Evolutionary conservation across 2,888 invertebrate species (phyloP).

Genomic region (Adelognathus sp.): DNA sequence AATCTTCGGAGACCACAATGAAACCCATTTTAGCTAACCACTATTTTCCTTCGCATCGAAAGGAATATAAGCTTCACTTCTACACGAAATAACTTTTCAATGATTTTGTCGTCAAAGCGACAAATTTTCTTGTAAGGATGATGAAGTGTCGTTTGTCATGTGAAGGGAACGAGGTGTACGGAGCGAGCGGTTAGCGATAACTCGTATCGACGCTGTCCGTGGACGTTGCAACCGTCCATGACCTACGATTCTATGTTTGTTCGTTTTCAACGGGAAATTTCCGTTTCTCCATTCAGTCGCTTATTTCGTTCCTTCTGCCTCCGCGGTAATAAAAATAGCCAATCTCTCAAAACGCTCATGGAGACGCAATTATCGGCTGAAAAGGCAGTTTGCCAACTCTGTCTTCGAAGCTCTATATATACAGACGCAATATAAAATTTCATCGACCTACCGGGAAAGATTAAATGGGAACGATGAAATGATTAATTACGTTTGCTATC

Average conservation of each 20-base stretch:
- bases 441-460: background rate
- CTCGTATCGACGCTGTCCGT: background rate
- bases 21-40: too few species aligned
- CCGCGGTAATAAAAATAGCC: background rate
- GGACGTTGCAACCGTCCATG: background rate
- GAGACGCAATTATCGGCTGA: background rate
- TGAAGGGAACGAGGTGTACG: too few species aligned
- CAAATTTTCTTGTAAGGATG: too few species aligned
- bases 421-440: background rate
- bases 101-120: too few species aligned
- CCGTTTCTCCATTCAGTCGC: background rate
- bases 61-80: too few species aligned
- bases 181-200: too few species aligned
- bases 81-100: too few species aligned
- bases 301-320: background rate
- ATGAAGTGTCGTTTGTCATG: too few species aligned
- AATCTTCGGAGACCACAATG: too few species aligned
- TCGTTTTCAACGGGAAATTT: background rate
- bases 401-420: background rate
- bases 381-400: background rate
- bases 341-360: background rate
- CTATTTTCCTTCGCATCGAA: too few species aligned
- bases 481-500: slow-evolving; percentile 78
- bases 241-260: background rate
- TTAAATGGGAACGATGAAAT: background rate